Evolutionary conservation across 2,888 invertebrate species (phyloP), one percentile per base, ranked within the genome.

Genomic region (Cepaea hortensis): DNA sequence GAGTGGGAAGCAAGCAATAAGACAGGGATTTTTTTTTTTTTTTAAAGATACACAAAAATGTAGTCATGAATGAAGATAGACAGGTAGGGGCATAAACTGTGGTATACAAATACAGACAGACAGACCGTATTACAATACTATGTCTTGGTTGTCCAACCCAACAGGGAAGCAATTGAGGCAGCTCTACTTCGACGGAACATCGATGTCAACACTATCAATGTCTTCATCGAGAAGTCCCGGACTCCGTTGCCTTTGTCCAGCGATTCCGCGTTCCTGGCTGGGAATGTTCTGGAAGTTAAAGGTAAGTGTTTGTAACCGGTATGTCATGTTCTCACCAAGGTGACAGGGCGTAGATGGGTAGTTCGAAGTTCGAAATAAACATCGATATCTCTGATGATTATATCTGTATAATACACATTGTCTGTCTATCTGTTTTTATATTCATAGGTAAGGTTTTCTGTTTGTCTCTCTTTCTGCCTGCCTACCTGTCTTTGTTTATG

Each of bases 201-300:
- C 89, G 96, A 96, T 93, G 92, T 96, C 87, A 95, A 95, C 87
- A 94, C 94, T 83, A 96, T 96, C 89, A 96, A 96, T 92, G 96
- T 96, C 86, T 96, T 96, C 93, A 95, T 96, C 88, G 96, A 96
- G 90, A 96, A 96, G 65, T 95, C 96, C 92, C 95, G 96, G 93
- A 95, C 96, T 76, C 96, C 96, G 88, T 94, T 96, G 89, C 95
- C 96, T 55, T 94, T 96, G 90, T 95, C 96, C 89, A 93, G 93
- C 68, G 96, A 96, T 92, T 96, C 96, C 23, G 96, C 96, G 80
- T 95, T 95, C 92, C 95, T 96, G 23, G 96, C 96, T 72, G 96
- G 96, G 6, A 96, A 96, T 92, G 96, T 96, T 91, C 95, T 96
- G 87, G 95, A 96, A 92, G 95, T 96, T 91, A 95, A 95, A 95